Conservation (phyloP, 2,888 invertebrate species). For the Drosophila limbata region DNA sequence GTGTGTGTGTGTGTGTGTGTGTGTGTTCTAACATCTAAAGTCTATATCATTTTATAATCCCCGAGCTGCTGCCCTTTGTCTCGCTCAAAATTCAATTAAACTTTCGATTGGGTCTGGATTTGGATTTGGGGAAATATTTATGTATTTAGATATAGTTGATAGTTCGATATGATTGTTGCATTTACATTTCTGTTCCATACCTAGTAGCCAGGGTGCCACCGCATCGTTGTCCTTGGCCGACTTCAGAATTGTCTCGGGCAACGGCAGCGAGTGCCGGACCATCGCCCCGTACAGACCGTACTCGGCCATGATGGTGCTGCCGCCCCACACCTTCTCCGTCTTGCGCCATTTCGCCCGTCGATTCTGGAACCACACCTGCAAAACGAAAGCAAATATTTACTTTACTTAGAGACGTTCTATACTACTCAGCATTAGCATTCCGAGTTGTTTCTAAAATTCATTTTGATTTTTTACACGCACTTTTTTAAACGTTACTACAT, state of each 20-base stretch:
- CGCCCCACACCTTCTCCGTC: slow-evolving; percentile 99
- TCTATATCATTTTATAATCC: slow-evolving; percentile 69
- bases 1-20: background rate
- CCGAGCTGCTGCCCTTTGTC: slow-evolving; percentile 64
- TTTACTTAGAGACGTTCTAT: too few relatives aligned
- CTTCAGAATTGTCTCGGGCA: slow-evolving; percentile 99
- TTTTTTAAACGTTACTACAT: too few relatives aligned
- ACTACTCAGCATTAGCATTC: too few relatives aligned
- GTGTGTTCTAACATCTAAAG: background rate
- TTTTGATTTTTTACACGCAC: too few relatives aligned
- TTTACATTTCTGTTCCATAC: slow-evolving; percentile 88
- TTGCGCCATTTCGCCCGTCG: slow-evolving; percentile 99
- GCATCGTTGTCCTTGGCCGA: slow-evolving; percentile 98
- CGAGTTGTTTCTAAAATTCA: too few relatives aligned
- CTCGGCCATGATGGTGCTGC: slow-evolving; percentile 99
- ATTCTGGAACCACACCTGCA: slow-evolving; percentile 98
- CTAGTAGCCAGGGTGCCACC: slow-evolving; percentile 99
- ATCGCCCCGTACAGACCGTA: slow-evolving; percentile 99
- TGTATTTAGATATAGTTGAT: slow-evolving; percentile 14
- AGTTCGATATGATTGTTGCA: slow-evolving; percentile 82
- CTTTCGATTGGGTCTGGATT: slow-evolving; percentile 9
- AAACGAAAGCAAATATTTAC: background rate
- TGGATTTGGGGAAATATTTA: background rate
- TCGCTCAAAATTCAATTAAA: slow-evolving; percentile 71
- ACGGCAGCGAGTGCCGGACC: slow-evolving; percentile 99